These are phyloP conservation scores for Myoxocephalus aenaeus DNA, from an alignment of 2,797 vertebrate species.

Conservation along the genomic window DNA sequence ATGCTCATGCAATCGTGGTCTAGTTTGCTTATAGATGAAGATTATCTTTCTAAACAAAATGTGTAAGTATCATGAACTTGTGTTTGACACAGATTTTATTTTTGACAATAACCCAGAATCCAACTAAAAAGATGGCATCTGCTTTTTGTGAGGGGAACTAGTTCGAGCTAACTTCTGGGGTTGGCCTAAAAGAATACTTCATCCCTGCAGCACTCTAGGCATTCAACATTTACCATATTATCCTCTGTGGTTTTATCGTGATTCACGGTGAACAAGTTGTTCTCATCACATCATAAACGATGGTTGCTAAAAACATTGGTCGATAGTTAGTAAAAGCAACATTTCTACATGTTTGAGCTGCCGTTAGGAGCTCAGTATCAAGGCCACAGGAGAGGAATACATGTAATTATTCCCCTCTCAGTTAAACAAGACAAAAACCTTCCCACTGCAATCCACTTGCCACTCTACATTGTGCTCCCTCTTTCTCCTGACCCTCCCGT, in stretches of 20 bases:
- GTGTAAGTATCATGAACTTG: neutral
- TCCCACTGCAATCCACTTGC: slow-evolving; percentile 59
- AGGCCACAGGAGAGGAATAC: slow-evolving; percentile 49
- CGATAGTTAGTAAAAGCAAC: slow-evolving; percentile 13
- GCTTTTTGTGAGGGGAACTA: neutral
- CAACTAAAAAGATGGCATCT: neutral
- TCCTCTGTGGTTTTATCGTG: neutral
- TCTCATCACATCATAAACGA: neutral
- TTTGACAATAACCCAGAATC: neutral
- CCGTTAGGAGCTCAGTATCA: slow-evolving; percentile 13
- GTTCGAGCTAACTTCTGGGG: neutral
- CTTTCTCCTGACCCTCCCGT: slow-evolving; percentile 60
- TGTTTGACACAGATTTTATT: neutral
- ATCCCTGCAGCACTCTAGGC: neutral
- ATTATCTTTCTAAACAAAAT: neutral
- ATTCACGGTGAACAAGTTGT: neutral
- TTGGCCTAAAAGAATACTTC: neutral
- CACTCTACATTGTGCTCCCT: slow-evolving; percentile 54
- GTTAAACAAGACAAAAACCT: slow-evolving; percentile 66
- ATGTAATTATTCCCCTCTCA: slow-evolving; percentile 61
- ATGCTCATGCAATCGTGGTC: neutral
- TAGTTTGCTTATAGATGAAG: neutral
- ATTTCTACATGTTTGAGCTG: slow-evolving; percentile 36
- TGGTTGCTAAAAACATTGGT: neutral
- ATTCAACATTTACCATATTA: neutral